phyloP scores from a whole-genome alignment of 37 sponge, comb jelly and placozoan species.

The Crambe crambe region DNA sequence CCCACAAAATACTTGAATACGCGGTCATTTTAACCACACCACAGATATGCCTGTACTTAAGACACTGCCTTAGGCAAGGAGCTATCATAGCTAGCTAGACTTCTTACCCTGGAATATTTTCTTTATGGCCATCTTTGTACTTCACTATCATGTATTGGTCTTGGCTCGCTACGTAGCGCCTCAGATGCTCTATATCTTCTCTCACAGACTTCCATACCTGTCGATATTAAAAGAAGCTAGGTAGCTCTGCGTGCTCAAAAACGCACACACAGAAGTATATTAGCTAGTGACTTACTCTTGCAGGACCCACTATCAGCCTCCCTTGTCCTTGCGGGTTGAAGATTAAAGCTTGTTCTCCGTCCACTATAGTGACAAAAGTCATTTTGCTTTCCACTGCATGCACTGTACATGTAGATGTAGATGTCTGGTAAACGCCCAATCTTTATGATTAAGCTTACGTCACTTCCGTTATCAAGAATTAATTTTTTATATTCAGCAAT shows the following conservation, averaged over 20 bases:
- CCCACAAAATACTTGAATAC: no score
- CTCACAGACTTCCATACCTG: conserved; percentile 53
- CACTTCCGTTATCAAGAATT: no score
- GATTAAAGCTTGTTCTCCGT: conserved; percentile 73
- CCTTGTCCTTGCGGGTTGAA: conserved; percentile 53
- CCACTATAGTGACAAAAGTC: conserved; percentile 51
- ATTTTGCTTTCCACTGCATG: conserved; percentile 22
- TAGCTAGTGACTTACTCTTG: conserved; percentile 53
- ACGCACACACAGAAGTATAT: background rate
- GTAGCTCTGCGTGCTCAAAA: background rate
- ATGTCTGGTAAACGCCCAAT: no score
- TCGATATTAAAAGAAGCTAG: background rate
- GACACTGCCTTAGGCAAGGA: no score
- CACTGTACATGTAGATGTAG: no score
- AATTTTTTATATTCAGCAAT: no score
- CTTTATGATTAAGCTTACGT: no score
- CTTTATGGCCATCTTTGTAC: conserved; percentile 60
- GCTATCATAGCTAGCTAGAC: no score
- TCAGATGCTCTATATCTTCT: conserved; percentile 49
- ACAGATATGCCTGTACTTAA: no score
- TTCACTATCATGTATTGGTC: conserved; percentile 77
- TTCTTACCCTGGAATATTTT: conserved; percentile 72
- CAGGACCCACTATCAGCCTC: conserved; percentile 62
- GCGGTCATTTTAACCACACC: no score
- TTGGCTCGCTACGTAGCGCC: conserved; percentile 53